Evolutionary conservation across 2,888 invertebrate genomes (phyloP).

Genomic region (Spodoptera picta): DNA sequence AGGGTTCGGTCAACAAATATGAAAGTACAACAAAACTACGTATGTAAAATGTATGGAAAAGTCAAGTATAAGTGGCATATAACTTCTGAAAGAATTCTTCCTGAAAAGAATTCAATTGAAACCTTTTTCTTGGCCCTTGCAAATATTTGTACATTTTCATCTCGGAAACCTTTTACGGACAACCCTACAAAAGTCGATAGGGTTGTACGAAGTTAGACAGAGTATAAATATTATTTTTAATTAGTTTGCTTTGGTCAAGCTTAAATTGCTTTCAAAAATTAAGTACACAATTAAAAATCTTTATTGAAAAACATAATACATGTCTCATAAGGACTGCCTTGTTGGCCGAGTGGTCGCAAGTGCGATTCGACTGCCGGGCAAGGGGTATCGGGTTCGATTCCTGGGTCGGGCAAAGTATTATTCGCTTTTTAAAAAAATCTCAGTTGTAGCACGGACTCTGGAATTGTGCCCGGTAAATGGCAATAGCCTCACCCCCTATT

Average conservation of each 20-base stretch:
- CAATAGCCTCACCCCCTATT: too few relatives aligned
- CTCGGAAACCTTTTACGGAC: constrained; percentile 17
- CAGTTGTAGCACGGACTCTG: too few relatives aligned
- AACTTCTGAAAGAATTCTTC: constrained; percentile 1
- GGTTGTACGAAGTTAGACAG: not conserved
- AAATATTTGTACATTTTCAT: constrained; percentile 42
- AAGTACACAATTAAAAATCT: too few relatives aligned
- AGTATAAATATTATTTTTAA: constrained; percentile 17
- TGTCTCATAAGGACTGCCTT: too few relatives aligned
- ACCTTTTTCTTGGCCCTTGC: constrained; percentile 16
- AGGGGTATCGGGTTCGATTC: too few relatives aligned
- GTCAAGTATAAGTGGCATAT: constrained; percentile 18
- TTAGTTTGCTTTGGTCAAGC: constrained; percentile 19
- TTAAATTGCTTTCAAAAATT: not conserved
- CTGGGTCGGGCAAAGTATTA: too few relatives aligned
- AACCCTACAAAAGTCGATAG: constrained; percentile 15
- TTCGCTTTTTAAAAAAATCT: too few relatives aligned
- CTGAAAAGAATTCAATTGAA: constrained; percentile 18
- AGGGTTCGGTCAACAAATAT: not conserved
- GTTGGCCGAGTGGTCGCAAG: too few relatives aligned
- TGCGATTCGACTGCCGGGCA: too few relatives aligned
- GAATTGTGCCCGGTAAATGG: too few relatives aligned
- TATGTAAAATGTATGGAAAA: constrained; percentile 6
- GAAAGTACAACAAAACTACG: constrained; percentile 5
- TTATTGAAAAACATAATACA: too few relatives aligned